Evolutionary conservation across 2,113 vertebrate species (phyloP).

Genomic region (Pygoscelis antarcticus): DNA sequence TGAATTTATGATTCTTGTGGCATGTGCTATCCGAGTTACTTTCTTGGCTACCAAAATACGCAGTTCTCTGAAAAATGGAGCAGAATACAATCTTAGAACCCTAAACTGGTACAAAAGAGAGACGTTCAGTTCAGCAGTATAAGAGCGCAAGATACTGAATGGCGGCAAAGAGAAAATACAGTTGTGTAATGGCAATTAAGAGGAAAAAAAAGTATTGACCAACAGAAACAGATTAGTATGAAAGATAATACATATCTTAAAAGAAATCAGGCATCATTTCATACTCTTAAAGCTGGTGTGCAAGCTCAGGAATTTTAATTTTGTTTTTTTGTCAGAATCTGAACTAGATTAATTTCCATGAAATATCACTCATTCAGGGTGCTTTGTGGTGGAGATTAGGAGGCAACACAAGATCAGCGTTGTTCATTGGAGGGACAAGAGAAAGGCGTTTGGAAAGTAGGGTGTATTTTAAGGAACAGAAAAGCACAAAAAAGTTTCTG

Average conservation of each 20-base stretch:
- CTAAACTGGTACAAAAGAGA: background rate
- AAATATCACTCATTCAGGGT: background rate
- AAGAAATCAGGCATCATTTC: background rate
- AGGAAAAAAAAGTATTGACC: background rate
- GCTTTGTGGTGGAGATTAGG: background rate
- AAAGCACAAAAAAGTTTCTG: background rate
- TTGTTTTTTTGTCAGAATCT: background rate
- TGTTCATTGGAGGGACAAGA: background rate
- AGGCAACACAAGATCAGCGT: background rate
- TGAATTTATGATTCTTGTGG: background rate
- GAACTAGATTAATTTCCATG: background rate
- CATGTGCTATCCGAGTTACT: background rate
- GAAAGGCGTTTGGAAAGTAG: background rate
- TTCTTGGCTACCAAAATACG: background rate
- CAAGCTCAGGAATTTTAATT: background rate
- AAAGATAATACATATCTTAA: background rate
- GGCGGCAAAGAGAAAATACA: background rate
- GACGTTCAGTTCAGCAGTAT: fast-evolving
- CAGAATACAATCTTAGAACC: background rate
- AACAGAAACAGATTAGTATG: background rate
- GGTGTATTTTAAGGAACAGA: background rate
- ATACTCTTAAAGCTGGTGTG: background rate
- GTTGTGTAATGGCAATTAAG: background rate
- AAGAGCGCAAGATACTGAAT: background rate
- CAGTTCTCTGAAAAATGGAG: background rate